Conservation (phyloP, 1,140 invertebrate species). For the Conus betulinus region DNA sequence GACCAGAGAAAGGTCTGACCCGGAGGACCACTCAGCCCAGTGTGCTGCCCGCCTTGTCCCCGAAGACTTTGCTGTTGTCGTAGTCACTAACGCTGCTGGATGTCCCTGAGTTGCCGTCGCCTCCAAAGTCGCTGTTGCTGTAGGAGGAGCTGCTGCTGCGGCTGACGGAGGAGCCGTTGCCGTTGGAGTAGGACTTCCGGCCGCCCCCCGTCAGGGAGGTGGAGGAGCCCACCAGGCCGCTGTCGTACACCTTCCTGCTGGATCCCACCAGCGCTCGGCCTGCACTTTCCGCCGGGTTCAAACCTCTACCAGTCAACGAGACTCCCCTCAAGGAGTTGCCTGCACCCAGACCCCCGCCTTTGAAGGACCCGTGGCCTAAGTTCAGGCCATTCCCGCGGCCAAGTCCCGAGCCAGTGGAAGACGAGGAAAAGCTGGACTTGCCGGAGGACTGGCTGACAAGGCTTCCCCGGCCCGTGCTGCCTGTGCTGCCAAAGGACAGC, state of each 20-base stretch:
- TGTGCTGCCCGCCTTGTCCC: background rate
- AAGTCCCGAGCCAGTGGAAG: background rate
- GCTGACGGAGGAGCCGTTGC: background rate
- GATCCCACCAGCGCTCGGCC: background rate
- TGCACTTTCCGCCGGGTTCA: background rate
- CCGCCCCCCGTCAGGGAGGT: background rate
- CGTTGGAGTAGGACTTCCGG: background rate
- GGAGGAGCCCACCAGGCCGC: background rate
- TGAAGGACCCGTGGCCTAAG: background rate
- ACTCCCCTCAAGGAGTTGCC: background rate
- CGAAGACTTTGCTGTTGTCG: background rate
- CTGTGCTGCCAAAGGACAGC: background rate
- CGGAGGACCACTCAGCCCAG: no score
- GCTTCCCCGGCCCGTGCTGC: background rate
- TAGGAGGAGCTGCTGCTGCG: background rate
- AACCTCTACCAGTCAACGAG: background rate
- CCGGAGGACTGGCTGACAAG: background rate
- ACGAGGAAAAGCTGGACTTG: background rate
- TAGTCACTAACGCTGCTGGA: background rate
- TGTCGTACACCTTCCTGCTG: background rate
- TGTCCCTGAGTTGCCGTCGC: background rate
- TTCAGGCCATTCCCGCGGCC: background rate
- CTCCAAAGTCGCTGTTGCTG: background rate
- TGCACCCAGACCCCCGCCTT: background rate
- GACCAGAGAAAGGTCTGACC: no score